Evolutionary conservation across 2,113 vertebrate genomes (phyloP).

Genomic region (Psilopogon haemacephalus): DNA sequence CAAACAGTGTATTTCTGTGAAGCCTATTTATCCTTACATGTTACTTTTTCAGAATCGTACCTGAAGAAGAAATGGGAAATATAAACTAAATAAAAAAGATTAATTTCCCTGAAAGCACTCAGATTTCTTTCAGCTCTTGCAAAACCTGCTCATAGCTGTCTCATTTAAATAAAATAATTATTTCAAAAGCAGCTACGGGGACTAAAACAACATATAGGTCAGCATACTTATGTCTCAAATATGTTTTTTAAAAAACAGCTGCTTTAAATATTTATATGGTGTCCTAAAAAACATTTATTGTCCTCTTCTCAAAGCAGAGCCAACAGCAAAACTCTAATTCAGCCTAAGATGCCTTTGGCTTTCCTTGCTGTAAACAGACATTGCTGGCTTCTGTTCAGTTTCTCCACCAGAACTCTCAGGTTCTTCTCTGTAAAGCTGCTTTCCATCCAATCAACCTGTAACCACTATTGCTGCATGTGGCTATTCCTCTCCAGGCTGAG

Average conservation of each 20-base stretch:
- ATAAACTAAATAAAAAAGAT: not conserved
- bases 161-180: not conserved
- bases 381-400: too few species aligned
- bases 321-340: not conserved
- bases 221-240: not conserved
- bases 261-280: not conserved
- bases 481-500: not conserved
- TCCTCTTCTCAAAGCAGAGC: not conserved
- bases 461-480: not conserved
- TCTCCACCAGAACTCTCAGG: too few species aligned
- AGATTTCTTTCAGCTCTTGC: not conserved
- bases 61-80: not conserved
- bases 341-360: not conserved
- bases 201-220: not conserved
- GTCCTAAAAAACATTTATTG: not conserved
- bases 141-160: constrained; percentile 12
- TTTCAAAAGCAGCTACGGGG: not conserved
- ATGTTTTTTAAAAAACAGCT: not conserved
- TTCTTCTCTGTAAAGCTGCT: too few species aligned
- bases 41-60: not conserved
- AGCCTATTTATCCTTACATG: not conserved
- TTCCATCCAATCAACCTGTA: not conserved
- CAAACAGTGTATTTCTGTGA: not conserved
- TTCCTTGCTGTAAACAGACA: not conserved
- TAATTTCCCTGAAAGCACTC: not conserved